These are phyloP conservation scores for Pseudochirops corinnae DNA, from an alignment of 2,797 vertebrate genomes.

Conservation along the genomic window DNA sequence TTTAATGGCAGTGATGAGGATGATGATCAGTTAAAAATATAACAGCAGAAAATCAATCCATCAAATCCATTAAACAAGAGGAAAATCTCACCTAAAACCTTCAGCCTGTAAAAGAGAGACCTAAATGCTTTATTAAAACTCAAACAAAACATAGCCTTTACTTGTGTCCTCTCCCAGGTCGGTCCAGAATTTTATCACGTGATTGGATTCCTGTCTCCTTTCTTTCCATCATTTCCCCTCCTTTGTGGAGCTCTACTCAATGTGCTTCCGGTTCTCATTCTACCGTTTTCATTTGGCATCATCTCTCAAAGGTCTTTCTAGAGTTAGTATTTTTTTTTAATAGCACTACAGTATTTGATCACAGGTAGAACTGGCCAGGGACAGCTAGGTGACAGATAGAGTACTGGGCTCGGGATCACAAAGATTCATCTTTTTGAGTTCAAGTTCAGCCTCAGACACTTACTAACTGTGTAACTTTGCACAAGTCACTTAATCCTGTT, in stretches of 20 bases:
- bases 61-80: background rate
- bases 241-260: background rate
- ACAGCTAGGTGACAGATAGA: background rate
- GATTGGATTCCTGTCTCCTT: background rate
- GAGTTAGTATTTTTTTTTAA: background rate
- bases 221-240: background rate
- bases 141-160: background rate
- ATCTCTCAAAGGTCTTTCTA: background rate
- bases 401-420: background rate
- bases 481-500: background rate
- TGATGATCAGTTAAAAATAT: background rate
- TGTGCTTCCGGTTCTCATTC: background rate
- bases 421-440: background rate
- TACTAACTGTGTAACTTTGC: background rate
- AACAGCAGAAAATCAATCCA: background rate
- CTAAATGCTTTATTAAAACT: background rate
- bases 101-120: background rate
- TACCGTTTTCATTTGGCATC: background rate
- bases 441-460: background rate
- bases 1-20: background rate
- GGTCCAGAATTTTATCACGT: background rate
- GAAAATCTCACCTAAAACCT: background rate
- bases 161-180: background rate
- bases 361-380: background rate
- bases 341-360: background rate